Base-by-base conservation (phyloP, 2,888 invertebrate species). In the Clepsis dumicolana region DNA sequence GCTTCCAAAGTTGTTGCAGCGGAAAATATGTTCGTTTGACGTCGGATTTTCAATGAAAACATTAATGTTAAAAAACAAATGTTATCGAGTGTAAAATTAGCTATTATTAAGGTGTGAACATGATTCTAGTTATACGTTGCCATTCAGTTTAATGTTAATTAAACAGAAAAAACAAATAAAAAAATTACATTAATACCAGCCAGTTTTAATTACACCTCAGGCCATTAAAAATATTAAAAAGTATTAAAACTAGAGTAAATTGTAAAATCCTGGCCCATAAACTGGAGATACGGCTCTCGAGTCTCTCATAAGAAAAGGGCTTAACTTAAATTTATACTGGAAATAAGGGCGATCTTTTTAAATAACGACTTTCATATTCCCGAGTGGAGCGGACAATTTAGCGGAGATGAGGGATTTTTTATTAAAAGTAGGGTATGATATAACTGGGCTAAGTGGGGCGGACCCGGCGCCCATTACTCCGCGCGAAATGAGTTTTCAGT, bases 321-420 rank as follows among this genome's bases (percentile, higher is more conserved):
- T 91, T 88, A 86, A 88, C 83, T 88, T 80, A 89, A 90, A 92
- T 93, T 93, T 93, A 93, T 90, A 89, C 89, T 82, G 85, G 56
- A 92, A 93, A 93, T 93, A 93, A 85, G 83, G 82, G 90, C 89
- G 86, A 48, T 48, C 88, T 89, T 88, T 91, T 92, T 90, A 91
- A 93, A 92, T 93, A 93, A 93, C 88, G 92, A 86, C 91, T 88
- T 90, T 93, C 91, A 93, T 93, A 92, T 93, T 91, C 91, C 86
- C 84, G 86, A 90, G 89, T 83, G 83, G 81, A 80, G 82, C 80
- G 85, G 84, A 92, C 91, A 93, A 93, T 93, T 93, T 91, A 92
- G 90, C 89, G 88, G 89, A 90, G 91, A 91, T 91, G 92, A 88
- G 84, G 86, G 89, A 86, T 88, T 89, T 89, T 89, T 91, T 90